phyloP scores from a whole-genome alignment of 2,113 vertebrate species.

The Spheniscus mendiculus region DNA sequence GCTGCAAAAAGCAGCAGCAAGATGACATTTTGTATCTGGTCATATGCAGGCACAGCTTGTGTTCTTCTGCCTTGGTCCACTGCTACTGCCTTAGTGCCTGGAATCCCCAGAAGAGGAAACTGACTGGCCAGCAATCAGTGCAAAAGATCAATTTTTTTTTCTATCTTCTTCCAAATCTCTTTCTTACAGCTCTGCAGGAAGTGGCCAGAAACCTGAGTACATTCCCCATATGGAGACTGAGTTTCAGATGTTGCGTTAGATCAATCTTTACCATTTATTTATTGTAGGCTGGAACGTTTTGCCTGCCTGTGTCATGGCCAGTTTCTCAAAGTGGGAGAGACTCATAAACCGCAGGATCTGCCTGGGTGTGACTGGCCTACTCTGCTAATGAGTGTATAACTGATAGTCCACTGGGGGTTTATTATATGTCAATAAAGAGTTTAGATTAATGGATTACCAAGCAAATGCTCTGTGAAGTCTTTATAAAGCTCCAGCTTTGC shows the following conservation, averaged over 20 bases:
- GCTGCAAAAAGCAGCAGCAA: not conserved
- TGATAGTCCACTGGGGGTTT: not conserved
- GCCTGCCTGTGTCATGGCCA: fast-evolving
- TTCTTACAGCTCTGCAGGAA: not conserved
- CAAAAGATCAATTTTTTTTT: not conserved
- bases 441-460: constrained; percentile 55
- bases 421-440: not conserved
- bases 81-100: not conserved
- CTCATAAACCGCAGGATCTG: not conserved
- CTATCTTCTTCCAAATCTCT: not conserved
- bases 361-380: not conserved
- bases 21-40: not conserved
- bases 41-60: too few relatives aligned
- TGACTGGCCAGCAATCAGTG: not conserved
- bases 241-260: not conserved
- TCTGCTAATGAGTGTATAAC: not conserved
- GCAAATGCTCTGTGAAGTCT: not conserved
- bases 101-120: not conserved
- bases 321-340: not conserved
- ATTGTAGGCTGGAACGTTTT: not conserved
- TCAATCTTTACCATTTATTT: not conserved
- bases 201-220: not conserved
- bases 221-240: too few relatives aligned
- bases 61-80: not conserved
- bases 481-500: constrained; percentile 14